Conservation (phyloP, 2,888 invertebrate species). For the Xestia rhomboidea region DNA sequence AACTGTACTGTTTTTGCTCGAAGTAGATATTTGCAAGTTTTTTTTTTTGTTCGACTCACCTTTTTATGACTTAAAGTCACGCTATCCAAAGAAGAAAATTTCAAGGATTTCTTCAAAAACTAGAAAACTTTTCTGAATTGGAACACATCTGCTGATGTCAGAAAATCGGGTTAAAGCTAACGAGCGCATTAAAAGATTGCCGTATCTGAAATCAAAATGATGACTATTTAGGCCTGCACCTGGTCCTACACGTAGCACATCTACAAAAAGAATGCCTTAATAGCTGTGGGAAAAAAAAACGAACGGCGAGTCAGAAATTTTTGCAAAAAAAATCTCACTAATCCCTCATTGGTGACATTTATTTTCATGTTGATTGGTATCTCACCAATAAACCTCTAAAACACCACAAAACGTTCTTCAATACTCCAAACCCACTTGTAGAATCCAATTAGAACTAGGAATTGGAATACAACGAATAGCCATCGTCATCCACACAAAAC, state of each 20-base stretch:
- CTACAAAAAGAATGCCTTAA: background rate
- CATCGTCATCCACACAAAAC: slow-evolving; percentile 26
- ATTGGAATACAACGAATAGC: slow-evolving; percentile 32
- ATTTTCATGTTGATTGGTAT: background rate
- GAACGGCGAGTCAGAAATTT: background rate
- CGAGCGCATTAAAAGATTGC: background rate
- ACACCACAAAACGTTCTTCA: background rate
- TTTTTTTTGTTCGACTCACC: background rate
- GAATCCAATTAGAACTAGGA: slow-evolving; percentile 37
- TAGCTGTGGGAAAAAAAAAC: background rate
- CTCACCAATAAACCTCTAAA: background rate
- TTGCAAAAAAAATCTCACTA: background rate
- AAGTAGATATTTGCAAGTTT: background rate
- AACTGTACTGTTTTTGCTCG: background rate
- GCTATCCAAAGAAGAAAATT: background rate
- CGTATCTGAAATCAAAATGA: background rate
- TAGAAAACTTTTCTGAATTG: background rate
- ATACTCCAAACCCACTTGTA: background rate
- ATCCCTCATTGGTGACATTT: background rate
- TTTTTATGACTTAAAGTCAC: background rate
- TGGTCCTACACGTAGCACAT: background rate
- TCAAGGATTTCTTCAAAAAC: background rate
- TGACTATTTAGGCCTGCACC: background rate
- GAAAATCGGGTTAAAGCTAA: background rate
- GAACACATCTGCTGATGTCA: background rate